phyloP scores from a whole-genome alignment of 1,140 invertebrate genomes.

The Adelges cooleyi region DNA sequence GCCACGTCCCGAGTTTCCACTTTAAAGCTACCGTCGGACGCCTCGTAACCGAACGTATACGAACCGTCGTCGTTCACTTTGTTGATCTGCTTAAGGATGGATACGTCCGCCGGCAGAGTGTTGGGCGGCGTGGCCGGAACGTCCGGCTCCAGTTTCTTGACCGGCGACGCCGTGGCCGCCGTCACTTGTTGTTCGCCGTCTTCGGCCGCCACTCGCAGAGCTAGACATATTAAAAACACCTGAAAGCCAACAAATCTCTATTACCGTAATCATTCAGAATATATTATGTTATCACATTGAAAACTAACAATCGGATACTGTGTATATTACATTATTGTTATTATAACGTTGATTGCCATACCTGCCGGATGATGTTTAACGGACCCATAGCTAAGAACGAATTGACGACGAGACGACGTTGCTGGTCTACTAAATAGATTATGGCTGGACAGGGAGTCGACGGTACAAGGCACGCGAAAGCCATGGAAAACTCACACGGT shows the following conservation, averaged over 20 bases:
- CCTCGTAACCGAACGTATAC: slow-evolving; percentile 74
- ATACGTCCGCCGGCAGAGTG: slow-evolving; percentile 40
- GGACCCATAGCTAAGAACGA: slow-evolving; percentile 5
- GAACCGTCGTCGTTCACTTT: slow-evolving; percentile 70
- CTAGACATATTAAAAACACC: not conserved
- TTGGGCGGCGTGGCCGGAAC: not conserved
- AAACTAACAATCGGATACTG: too few relatives aligned
- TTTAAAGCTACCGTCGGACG: slow-evolving; percentile 70
- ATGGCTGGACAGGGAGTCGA: not conserved
- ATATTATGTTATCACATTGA: too few relatives aligned
- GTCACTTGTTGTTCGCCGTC: not conserved
- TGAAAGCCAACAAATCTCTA: not conserved
- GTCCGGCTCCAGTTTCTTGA: not conserved
- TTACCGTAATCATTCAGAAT: too few relatives aligned
- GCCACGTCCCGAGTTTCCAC: slow-evolving; percentile 68
- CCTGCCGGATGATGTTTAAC: not conserved
- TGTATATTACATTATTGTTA: too few relatives aligned
- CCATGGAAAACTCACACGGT: slow-evolving; percentile 10
- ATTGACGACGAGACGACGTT: not conserved
- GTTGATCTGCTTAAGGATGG: slow-evolving; percentile 63
- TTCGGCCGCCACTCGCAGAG: not conserved
- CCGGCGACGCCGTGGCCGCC: not conserved
- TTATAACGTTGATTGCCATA: not conserved
- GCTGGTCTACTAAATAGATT: slow-evolving; percentile 12
- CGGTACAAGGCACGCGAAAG: not conserved